Percentiles rank a stretch among this genome's conserved stretches.
Conservation (phyloP, 2,797 vertebrate species). For the Danionella dracula region DNA sequence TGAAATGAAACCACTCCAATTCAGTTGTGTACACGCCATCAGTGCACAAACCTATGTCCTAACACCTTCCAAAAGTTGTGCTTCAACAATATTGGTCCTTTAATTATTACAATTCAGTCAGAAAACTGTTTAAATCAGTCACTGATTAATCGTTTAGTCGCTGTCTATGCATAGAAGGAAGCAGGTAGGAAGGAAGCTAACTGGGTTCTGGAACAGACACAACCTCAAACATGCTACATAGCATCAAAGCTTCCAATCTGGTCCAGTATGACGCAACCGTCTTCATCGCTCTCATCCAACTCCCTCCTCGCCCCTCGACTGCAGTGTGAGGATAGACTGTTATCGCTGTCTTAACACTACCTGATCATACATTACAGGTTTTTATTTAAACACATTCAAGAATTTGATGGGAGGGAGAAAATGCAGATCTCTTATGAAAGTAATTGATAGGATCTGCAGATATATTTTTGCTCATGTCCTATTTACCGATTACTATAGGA, state of each 20-base stretch:
- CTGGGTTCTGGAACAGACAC: constrained; percentile 6
- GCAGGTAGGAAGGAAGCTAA: too few relatives aligned
- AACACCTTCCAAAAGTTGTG: too few relatives aligned
- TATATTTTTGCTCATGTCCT: too few relatives aligned
- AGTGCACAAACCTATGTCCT: too few relatives aligned
- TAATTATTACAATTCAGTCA: not conserved
- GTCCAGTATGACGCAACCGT: not conserved
- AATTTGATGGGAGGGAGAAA: not conserved
- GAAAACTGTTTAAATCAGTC: not conserved
- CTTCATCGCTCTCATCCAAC: not conserved
- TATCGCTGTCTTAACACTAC: not conserved
- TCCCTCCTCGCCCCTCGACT: constrained; percentile 3
- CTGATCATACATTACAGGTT: not conserved
- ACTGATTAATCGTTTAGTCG: not conserved
- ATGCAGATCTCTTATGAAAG: not conserved
- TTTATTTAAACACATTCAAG: not conserved
- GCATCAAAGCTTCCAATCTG: not conserved
- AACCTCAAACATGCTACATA: not conserved
- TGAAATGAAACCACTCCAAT: too few relatives aligned
- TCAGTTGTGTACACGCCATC: too few relatives aligned
- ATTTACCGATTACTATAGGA: not conserved
- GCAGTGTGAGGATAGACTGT: not conserved
- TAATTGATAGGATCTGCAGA: not conserved
- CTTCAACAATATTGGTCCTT: too few relatives aligned
- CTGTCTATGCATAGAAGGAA: constrained; percentile 3